phyloP scores from a whole-genome alignment of 2,888 invertebrate genomes.

The Heterodera filipjevi region DNA sequence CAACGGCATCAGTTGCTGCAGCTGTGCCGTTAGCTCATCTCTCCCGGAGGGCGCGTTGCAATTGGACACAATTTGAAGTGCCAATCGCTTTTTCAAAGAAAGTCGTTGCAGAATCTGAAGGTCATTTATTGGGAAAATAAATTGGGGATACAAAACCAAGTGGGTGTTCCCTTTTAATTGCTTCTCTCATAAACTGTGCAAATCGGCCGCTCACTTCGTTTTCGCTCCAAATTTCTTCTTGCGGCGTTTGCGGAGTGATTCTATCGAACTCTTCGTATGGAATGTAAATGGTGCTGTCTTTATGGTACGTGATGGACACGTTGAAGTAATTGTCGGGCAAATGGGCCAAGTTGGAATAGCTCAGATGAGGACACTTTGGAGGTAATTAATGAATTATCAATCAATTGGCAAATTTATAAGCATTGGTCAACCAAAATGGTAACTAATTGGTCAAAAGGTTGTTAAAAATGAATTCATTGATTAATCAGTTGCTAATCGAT shows the following conservation, averaged over 20 bases:
- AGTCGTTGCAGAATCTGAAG: constrained; percentile 2
- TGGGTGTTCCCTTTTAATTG: too few species aligned
- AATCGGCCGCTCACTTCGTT: background rate
- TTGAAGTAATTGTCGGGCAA: background rate
- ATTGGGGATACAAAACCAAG: too few species aligned
- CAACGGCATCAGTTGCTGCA: background rate
- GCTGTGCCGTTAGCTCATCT: background rate
- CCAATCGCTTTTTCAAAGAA: background rate
- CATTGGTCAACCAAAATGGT: too few species aligned
- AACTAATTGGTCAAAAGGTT: too few species aligned
- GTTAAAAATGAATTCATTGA: too few species aligned
- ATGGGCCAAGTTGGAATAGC: background rate
- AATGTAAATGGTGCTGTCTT: background rate
- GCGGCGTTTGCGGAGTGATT: background rate
- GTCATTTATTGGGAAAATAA: background rate
- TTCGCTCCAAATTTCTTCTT: background rate
- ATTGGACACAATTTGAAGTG: constrained; percentile 16
- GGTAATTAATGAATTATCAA: background rate
- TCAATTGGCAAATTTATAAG: too few species aligned
- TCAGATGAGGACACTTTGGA: background rate
- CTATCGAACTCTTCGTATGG: background rate
- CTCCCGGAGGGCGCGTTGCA: background rate
- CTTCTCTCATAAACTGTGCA: background rate
- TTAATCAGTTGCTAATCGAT: too few species aligned
- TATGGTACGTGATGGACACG: background rate